A percentile compares a stretch with the other conserved stretches of the same genome.
These are phyloP conservation scores for Tetragonisca angustula DNA, from an alignment of 2,888 invertebrate species.

Conservation along the genomic window DNA sequence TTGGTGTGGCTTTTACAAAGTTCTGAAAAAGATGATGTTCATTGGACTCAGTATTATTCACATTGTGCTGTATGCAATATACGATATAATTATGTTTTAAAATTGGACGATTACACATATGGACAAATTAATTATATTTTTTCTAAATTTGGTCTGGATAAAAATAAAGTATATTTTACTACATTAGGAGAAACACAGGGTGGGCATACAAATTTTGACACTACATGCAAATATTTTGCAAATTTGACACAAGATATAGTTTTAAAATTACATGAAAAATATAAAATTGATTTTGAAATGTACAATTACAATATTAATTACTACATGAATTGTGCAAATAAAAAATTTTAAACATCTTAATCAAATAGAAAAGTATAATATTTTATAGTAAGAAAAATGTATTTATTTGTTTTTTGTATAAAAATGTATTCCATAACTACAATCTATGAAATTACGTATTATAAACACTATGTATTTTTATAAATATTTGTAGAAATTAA, in stretches of 20 bases:
- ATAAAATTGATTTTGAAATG: conserved; percentile 82
- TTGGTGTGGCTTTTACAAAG: conserved; percentile 78
- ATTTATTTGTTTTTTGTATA: conserved; percentile 61
- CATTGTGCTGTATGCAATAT: conserved; percentile 80
- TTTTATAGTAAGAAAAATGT: conserved; percentile 44
- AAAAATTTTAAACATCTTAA: conserved; percentile 3
- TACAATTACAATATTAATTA: conserved; percentile 77
- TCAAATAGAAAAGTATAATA: not conserved
- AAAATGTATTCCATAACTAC: conserved; percentile 47
- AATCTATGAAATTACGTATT: conserved; percentile 30
- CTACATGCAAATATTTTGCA: conserved; percentile 80
- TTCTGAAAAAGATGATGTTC: conserved; percentile 77
- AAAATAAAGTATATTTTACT: conserved; percentile 65
- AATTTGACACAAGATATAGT: conserved; percentile 73
- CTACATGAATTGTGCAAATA: conserved; percentile 75
- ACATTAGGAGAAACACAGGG: conserved; percentile 72
- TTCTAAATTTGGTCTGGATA: conserved; percentile 67
- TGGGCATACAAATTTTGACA: conserved; percentile 75
- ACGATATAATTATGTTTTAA: conserved; percentile 78
- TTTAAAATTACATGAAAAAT: conserved; percentile 76
- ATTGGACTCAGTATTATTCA: conserved; percentile 80
- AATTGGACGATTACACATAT: conserved; percentile 77
- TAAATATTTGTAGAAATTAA: conserved; percentile 38
- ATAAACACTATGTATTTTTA: conserved; percentile 23
- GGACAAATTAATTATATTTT: conserved; percentile 74